Evolutionary conservation across 2,113 vertebrate species (phyloP).

Genomic region (Grallaria varia): DNA sequence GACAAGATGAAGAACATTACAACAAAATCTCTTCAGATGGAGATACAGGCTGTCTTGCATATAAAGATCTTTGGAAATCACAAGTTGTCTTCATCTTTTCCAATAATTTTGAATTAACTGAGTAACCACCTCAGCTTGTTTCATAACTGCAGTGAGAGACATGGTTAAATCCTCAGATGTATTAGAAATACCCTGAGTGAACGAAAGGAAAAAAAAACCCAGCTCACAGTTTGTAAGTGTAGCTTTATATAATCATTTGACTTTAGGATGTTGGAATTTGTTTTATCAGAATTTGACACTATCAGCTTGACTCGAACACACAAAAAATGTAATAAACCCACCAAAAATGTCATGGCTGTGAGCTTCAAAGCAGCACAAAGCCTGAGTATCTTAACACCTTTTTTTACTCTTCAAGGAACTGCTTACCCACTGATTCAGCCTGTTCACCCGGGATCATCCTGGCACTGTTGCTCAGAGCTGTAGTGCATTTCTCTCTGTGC

Average conservation of each 20-base stretch:
- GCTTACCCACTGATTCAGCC: not conserved
- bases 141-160: conserved; percentile 14
- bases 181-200: conserved; percentile 40
- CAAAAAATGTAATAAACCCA: not conserved
- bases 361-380: not conserved
- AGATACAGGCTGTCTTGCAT: conserved; percentile 24
- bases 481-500: not conserved
- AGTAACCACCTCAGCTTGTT: conserved; percentile 17
- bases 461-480: not conserved
- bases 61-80: conserved; percentile 13
- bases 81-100: conserved; percentile 40
- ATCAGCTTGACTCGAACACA: conserved; percentile 44
- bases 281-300: conserved; percentile 55
- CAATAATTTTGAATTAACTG: conserved; percentile 36
- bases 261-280: not conserved
- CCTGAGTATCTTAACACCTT: not conserved
- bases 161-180: not conserved
- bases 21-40: conserved; percentile 16
- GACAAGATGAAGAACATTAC: conserved; percentile 25
- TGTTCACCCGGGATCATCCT: not conserved
- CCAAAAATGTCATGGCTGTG: not conserved
- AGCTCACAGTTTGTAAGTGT: not conserved
- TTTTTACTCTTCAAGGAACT: not conserved
- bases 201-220: not conserved
- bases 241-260: conserved; percentile 39